phyloP scores from a whole-genome alignment of 2,888 invertebrate genomes.

The Orthosia gothica region DNA sequence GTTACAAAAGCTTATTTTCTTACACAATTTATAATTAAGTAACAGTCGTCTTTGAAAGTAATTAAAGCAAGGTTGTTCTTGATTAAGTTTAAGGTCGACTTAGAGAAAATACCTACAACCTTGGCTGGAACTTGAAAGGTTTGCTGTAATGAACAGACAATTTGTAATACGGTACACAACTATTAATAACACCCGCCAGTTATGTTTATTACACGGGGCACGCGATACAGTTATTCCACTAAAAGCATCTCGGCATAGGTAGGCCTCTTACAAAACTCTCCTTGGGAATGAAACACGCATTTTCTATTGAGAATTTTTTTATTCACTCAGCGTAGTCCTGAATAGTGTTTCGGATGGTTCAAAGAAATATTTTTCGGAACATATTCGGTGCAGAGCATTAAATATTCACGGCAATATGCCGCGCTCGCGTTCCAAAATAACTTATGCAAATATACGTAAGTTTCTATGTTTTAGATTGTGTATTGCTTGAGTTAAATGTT shows the following conservation, averaged over 20 bases:
- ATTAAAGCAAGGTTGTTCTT: conserved; percentile 46
- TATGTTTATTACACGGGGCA: conserved; percentile 81
- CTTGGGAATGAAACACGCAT: conserved; percentile 74
- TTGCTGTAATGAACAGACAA: conserved; percentile 75
- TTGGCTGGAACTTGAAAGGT: conserved; percentile 67
- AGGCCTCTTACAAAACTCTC: conserved; percentile 74
- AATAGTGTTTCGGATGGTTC: conserved; percentile 81
- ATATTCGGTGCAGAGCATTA: conserved; percentile 74
- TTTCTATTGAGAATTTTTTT: conserved; percentile 78
- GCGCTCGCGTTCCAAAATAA: conserved; percentile 80
- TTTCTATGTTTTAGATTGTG: conserved; percentile 74
- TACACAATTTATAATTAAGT: conserved; percentile 43
- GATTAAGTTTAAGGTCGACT: conserved; percentile 52
- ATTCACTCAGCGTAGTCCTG: conserved; percentile 80
- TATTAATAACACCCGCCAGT: conserved; percentile 77
- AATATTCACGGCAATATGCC: conserved; percentile 83
- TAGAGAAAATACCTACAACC: conserved; percentile 43
- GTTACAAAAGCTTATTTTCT: conserved; percentile 11
- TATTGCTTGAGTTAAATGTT: conserved; percentile 62
- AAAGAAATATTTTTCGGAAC: conserved; percentile 82
- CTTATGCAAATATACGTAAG: conserved; percentile 81
- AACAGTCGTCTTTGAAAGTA: conserved; percentile 50
- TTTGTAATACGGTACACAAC: conserved; percentile 76
- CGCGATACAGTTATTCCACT: conserved; percentile 87
- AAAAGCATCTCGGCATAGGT: conserved; percentile 83